These are phyloP conservation scores for Reticulitermes speratus DNA, from an alignment of 1,140 invertebrate genomes.

Conservation along the genomic window DNA sequence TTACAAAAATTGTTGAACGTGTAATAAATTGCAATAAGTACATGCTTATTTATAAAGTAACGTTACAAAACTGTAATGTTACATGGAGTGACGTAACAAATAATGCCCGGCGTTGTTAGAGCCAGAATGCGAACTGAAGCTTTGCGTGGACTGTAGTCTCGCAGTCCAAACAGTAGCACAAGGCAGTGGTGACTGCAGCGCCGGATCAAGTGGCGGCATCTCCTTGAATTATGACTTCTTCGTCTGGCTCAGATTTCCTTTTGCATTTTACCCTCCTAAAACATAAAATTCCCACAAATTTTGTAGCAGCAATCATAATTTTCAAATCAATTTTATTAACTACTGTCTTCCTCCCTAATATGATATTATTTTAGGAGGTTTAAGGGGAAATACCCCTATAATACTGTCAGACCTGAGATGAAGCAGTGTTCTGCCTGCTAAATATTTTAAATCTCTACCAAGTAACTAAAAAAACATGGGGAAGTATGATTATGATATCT, in stretches of 20 bases:
- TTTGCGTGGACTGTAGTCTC: neutral
- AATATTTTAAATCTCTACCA: too few relatives aligned
- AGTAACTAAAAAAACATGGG: too few relatives aligned
- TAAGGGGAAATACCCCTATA: neutral
- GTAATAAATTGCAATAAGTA: too few relatives aligned
- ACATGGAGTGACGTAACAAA: too few relatives aligned
- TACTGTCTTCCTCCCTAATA: neutral
- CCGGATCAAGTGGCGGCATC: constrained; percentile 6
- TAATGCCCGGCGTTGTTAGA: too few relatives aligned
- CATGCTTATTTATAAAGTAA: too few relatives aligned
- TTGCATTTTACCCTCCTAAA: neutral
- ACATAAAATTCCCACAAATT: neutral
- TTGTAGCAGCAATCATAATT: neutral
- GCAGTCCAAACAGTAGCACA: neutral
- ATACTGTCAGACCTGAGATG: neutral
- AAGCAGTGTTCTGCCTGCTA: neutral
- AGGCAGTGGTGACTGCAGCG: too few relatives aligned
- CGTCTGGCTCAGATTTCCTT: neutral
- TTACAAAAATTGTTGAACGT: too few relatives aligned
- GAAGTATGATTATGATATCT: too few relatives aligned
- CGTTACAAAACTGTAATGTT: too few relatives aligned
- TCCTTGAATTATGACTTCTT: neutral
- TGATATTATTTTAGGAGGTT: neutral
- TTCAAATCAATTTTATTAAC: neutral
- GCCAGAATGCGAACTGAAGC: neutral